Base-by-base conservation (phyloP, 2,797 vertebrate genomes). In the Dendrocincla tyrannina region DNA sequence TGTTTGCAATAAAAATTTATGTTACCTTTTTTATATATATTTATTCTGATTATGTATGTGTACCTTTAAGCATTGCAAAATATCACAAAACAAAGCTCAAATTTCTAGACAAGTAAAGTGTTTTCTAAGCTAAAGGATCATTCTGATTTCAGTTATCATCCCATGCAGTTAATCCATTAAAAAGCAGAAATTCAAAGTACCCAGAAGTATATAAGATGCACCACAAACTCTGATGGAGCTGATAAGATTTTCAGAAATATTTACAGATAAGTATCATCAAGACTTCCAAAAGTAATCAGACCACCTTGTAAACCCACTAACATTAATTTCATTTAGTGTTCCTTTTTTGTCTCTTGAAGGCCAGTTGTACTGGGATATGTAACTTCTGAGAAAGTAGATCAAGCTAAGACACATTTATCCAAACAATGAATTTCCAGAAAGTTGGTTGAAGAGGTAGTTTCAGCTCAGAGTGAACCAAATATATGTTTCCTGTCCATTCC, bases 281-380 rank as follows among this genome's bases (percentile, higher is more conserved):
- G 9, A 69, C 42, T 88, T 91, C 16, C 11, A 68, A 74, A 94
- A 68, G 46, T 50, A 74, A 89, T 60, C 73, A 83, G 60, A 64
- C 25, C 0, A 0, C 37, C 33, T 52, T 72, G 20, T 62, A 85
- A 83, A 83, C 16, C 7, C 0, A 0, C 7, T 41, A 15, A 55
- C 6, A 47, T 47, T 80, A 6, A 14, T 68, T 92, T 46, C 11
- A 11, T 46, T 22, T 22, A 46, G 44, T 46, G 20, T 7, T 22
- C 20, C 20, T 46, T 46, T 46, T 68, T 50, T 32, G 5, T 59
- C 22, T 85, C 52, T 70, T 62, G 39, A 83, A 50, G 46, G 17
- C 9, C 13, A 66, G 28, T 25, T 72, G 17, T 81, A 30, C 25
- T 27, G 59, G 4, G 10, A 5, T 58, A 55, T n/a, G 41, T 77